phyloP scores from a whole-genome alignment of 2,113 vertebrate species.

The Furnarius figulus region DNA sequence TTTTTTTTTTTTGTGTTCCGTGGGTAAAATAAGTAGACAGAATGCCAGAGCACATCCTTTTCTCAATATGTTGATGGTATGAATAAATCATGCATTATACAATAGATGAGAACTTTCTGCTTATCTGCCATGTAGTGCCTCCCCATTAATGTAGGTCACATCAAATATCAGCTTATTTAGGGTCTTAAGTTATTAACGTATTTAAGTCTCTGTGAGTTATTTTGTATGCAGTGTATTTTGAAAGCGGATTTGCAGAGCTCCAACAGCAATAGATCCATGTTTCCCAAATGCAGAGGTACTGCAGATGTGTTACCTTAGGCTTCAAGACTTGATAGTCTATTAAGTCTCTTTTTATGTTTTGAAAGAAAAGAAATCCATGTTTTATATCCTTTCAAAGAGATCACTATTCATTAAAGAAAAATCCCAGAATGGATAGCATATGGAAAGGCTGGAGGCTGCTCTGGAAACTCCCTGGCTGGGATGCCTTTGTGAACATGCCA shows the following conservation, averaged over 20 bases:
- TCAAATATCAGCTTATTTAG: slow-evolving; percentile 57
- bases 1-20: neutral
- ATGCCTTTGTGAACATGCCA: neutral
- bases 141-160: slow-evolving; percentile 56
- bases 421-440: rapidly evolving
- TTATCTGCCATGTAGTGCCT: slow-evolving; percentile 42
- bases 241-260: neutral
- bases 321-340: neutral
- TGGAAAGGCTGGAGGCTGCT: neutral
- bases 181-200: slow-evolving; percentile 57
- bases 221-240: neutral
- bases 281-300: slow-evolving; percentile 4
- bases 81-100: slow-evolving; percentile 46
- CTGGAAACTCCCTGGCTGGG: neutral
- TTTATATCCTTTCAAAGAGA: neutral
- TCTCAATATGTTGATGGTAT: neutral
- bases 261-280: neutral
- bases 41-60: slow-evolving; percentile 3
- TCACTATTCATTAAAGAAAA: neutral
- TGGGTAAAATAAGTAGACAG: slow-evolving; percentile 4
- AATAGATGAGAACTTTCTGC: slow-evolving; percentile 40
- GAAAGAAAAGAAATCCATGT: slow-evolving; percentile 1
- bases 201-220: neutral
- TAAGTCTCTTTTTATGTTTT: neutral
- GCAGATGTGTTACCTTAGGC: slow-evolving; percentile 16